These are phyloP conservation scores for Choloepus hoffmanni DNA, from an alignment of 2,113 vertebrate genomes.

Conservation along the genomic window DNA sequence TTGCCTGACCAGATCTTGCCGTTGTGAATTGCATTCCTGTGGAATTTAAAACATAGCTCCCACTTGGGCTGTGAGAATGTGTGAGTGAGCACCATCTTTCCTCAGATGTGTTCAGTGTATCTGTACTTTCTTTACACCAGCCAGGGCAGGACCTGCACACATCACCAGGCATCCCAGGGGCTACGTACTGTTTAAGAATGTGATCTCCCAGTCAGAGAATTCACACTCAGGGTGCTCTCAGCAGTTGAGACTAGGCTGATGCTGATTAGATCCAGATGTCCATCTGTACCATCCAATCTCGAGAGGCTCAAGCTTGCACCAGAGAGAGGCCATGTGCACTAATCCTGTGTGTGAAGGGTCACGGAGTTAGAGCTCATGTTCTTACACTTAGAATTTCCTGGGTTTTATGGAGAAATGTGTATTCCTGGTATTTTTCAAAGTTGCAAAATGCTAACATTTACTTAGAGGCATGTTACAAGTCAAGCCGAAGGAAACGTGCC, in stretches of 20 bases:
- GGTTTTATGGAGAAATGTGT: constrained; percentile 45
- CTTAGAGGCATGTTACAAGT: constrained; percentile 47
- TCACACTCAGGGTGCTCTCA: not conserved
- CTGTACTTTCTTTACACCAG: not conserved
- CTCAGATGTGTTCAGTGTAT: not conserved
- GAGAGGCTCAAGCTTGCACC: not conserved
- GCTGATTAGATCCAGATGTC: not conserved
- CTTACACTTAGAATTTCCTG: constrained; percentile 21
- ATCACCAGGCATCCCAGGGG: too few relatives aligned
- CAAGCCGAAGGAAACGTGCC: constrained; percentile 59
- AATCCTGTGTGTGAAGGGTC: not conserved
- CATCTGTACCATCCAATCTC: not conserved
- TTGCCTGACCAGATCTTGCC: not conserved
- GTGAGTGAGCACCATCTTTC: not conserved
- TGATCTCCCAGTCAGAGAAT: not conserved
- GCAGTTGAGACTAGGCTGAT: not conserved
- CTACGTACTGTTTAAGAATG: not conserved
- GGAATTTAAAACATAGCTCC: not conserved
- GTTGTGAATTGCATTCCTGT: not conserved
- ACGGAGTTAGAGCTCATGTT: not conserved
- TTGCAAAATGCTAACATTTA: constrained; percentile 60
- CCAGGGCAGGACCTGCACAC: not conserved
- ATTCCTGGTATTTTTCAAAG: constrained; percentile 61
- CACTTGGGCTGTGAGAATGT: not conserved
- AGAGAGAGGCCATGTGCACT: not conserved